Conservation (phyloP, 64 coral and sea anemone species). For the Dendronephthya gigantea region DNA sequence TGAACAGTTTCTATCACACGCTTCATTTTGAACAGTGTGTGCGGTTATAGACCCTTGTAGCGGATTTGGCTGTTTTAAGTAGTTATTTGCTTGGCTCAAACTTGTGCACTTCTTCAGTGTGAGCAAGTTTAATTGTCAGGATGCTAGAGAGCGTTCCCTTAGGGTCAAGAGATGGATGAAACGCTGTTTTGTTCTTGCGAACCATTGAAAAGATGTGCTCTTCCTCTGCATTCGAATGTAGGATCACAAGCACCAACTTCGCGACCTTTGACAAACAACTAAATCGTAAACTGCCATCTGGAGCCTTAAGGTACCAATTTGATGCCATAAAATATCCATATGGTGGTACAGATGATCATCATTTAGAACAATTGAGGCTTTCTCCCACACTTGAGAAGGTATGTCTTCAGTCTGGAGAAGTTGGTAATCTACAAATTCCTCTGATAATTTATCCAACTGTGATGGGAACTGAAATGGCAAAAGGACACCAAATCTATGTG, state of each 20-base stretch:
- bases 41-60: too few relatives aligned
- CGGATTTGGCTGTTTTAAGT: too few relatives aligned
- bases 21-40: too few relatives aligned
- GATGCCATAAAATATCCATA: constrained; percentile 47
- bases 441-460: constrained; percentile 31
- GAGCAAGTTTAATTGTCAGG: constrained; percentile 41
- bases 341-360: constrained; percentile 36
- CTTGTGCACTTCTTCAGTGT: background rate
- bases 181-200: too few relatives aligned
- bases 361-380: constrained; percentile 28
- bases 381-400: constrained; percentile 18
- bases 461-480: constrained; percentile 33
- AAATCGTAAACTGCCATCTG: constrained; percentile 46
- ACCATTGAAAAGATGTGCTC: constrained; percentile 54
- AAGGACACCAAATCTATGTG: constrained; percentile 22
- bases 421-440: constrained; percentile 39
- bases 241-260: constrained; percentile 22
- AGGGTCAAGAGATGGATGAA: constrained; percentile 35
- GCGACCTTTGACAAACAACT: constrained; percentile 38
- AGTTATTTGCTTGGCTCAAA: background rate
- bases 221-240: constrained; percentile 39
- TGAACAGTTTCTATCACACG: too few relatives aligned
- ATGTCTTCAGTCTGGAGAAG: constrained; percentile 16
- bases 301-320: constrained; percentile 24
- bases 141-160: constrained; percentile 28